Base-by-base conservation (phyloP, 2,888 invertebrate genomes). In the Alsophila aescularia region DNA sequence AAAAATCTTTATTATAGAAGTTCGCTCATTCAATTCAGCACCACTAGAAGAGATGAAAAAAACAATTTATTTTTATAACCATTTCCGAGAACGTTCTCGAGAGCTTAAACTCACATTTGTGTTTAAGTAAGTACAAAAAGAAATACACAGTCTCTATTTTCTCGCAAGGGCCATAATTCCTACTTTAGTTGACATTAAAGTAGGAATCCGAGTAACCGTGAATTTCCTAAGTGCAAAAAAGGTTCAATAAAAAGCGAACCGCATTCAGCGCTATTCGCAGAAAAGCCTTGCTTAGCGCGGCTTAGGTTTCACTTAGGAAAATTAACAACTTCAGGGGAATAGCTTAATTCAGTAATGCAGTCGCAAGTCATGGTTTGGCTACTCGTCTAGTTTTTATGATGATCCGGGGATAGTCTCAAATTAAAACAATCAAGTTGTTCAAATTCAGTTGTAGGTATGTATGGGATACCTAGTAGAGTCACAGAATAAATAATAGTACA, bases 241-340 rank as follows among this genome's bases (percentile, higher is more conserved):
- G 42, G 49, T 41, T 21, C 34, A 47, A 47, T 51, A 58, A 52
- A 57, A 61, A 35, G 42, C 41, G 39, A 49, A 47, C 53, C 61
- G 45, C 56, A 52, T 56, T 50, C 57, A 61, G 51, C 60, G 60
- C 58, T 56, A 62, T 60, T 54, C 60, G 36, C 45, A 44, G 56
- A 63, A 63, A 70, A 70, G 62, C 67, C 60, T 45, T 63, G 69
- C 70, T 72, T 62, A 64, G 55, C 48, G 51, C 31, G 52, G 73
- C 68, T 70, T 67, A 69, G 68, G 66, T 73, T 72, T 72, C 72
- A 77, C 79, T 79, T 72, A 74, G 68, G 64, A 50, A 73, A 76
- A 80, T 79, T 76, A 76, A 62, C 73, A 74, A 70, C 71, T 71
- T 66, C 51, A 59, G 64, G 69, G 15, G 40, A 42, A 71, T 73